These are phyloP conservation scores for Drosophila nebulosa DNA, from an alignment of 1,140 invertebrate genomes.

Conservation along the genomic window DNA sequence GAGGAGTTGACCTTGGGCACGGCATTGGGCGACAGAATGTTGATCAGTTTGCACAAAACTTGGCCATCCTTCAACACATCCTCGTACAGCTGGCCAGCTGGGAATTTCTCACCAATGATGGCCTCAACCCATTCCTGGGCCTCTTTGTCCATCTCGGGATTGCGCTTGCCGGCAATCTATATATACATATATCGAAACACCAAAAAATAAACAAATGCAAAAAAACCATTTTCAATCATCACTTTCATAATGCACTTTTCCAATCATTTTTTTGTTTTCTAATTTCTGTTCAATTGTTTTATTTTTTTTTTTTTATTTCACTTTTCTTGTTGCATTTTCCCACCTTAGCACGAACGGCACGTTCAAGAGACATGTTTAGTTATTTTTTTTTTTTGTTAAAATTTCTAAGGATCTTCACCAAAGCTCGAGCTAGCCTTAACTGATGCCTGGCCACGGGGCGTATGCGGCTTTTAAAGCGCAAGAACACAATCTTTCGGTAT, in stretches of 20 bases:
- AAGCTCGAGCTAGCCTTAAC: slow-evolving; percentile 62
- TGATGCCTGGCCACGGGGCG: slow-evolving; percentile 65
- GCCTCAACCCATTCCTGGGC: slow-evolving; percentile 95
- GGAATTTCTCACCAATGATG: slow-evolving; percentile 92
- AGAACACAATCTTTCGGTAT: slow-evolving; percentile 36
- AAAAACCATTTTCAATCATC: no score
- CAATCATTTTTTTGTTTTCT: slow-evolving; percentile 2
- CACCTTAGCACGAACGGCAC: slow-evolving; percentile 86
- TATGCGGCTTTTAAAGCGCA: slow-evolving; percentile 73
- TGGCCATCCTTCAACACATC: slow-evolving; percentile 93
- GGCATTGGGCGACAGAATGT: slow-evolving; percentile 91
- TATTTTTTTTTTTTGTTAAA: slow-evolving; percentile 41
- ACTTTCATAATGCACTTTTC: no score
- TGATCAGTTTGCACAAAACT: slow-evolving; percentile 94
- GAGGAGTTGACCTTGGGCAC: slow-evolving; percentile 93
- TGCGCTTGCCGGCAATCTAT: slow-evolving; percentile 94
- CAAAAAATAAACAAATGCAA: slow-evolving; percentile 10
- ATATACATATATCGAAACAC: neutral
- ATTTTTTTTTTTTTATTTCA: slow-evolving; percentile 10
- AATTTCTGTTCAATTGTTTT: slow-evolving; percentile 8
- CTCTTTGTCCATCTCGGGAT: slow-evolving; percentile 92
- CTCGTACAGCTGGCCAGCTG: slow-evolving; percentile 87
- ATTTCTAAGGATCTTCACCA: slow-evolving; percentile 71
- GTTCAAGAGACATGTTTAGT: slow-evolving; percentile 85
- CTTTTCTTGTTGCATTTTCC: slow-evolving; percentile 33